phyloP scores from a whole-genome alignment of 2,888 invertebrate species.

The Cephus sareptanus region DNA sequence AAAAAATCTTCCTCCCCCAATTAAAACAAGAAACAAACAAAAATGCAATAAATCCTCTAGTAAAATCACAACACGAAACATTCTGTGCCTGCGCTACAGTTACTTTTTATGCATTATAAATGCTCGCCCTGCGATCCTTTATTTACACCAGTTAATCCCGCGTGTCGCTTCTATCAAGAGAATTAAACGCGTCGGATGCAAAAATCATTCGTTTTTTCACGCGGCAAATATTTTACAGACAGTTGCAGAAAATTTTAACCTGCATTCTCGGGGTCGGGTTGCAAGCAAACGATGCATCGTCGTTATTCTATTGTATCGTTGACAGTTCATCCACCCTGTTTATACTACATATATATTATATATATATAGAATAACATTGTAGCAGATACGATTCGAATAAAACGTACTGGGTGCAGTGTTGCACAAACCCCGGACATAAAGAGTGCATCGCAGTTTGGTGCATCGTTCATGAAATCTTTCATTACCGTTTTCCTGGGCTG shows the following conservation, averaged over 20 bases:
- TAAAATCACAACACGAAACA: neutral
- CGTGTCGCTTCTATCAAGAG: slow-evolving; percentile 28
- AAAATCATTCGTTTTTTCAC: slow-evolving; percentile 18
- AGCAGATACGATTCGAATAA: too few species aligned
- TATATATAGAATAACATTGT: too few species aligned
- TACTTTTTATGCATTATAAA: neutral
- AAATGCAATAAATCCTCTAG: neutral
- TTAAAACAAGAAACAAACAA: neutral
- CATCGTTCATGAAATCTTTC: too few species aligned
- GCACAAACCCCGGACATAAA: too few species aligned
- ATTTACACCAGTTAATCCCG: slow-evolving; percentile 23
- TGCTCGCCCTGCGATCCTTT: neutral
- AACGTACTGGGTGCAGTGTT: too few species aligned
- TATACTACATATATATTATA: too few species aligned
- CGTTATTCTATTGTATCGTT: too few species aligned
- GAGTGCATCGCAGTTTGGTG: too few species aligned
- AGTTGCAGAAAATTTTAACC: slow-evolving; percentile 32
- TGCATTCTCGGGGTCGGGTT: too few species aligned
- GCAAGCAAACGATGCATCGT: too few species aligned
- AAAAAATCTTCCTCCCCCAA: neutral
- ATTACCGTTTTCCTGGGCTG: too few species aligned
- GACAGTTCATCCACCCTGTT: too few species aligned
- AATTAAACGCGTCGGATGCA: slow-evolving; percentile 19
- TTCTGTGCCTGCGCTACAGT: neutral
- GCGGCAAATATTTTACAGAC: slow-evolving; percentile 37